Percentiles rank a stretch among this genome's conserved stretches.
phyloP scores from a whole-genome alignment of 1,140 invertebrate species.

The Ooceraea biroi region DNA sequence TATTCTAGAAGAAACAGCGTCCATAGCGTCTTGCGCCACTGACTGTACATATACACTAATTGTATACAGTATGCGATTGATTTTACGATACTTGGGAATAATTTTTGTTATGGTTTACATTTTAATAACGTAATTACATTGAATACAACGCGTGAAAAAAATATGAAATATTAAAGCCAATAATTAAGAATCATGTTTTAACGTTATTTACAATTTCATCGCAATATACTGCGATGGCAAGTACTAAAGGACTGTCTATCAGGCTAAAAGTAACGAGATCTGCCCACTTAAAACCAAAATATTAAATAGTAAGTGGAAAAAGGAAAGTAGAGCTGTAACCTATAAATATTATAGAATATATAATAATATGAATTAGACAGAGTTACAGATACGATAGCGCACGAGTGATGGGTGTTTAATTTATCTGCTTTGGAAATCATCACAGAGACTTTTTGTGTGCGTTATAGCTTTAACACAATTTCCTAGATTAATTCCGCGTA shows the following conservation, averaged over 20 bases:
- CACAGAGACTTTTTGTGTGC: neutral
- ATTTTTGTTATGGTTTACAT: too few relatives aligned
- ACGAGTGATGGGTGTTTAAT: neutral
- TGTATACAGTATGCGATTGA: too few relatives aligned
- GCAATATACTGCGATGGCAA: neutral
- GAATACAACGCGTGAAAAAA: too few relatives aligned
- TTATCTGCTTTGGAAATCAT: neutral
- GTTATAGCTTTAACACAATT: neutral
- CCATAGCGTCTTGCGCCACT: too few relatives aligned
- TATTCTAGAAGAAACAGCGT: too few relatives aligned
- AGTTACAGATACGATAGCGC: neutral
- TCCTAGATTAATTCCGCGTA: slow-evolving; percentile 10
- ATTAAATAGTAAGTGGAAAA: slow-evolving; percentile 11
- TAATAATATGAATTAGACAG: neutral
- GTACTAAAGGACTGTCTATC: neutral
- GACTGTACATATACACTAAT: too few relatives aligned
- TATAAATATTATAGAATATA: slow-evolving; percentile 2
- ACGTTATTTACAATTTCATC: slow-evolving; percentile 2
- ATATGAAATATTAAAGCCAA: neutral
- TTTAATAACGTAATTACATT: too few relatives aligned
- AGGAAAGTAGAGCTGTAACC: neutral
- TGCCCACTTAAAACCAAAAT: neutral
- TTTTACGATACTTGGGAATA: too few relatives aligned
- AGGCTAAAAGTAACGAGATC: slow-evolving; percentile 6
- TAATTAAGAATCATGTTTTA: slow-evolving; percentile 7